phyloP scores from a whole-genome alignment of 2,797 vertebrate species.

The Alfaro cultratus region DNA sequence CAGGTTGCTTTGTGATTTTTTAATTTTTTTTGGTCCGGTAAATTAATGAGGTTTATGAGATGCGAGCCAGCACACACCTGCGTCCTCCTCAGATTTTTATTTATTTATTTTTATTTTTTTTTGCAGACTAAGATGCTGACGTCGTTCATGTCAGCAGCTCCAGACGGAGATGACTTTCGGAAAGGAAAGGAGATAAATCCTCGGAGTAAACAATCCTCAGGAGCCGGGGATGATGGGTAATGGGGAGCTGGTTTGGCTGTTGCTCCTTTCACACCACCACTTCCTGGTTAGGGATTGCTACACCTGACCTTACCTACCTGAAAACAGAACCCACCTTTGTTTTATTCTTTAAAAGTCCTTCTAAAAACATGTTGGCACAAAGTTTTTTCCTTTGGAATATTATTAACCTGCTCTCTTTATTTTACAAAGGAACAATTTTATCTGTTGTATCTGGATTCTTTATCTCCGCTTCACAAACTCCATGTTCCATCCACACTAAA shows the following conservation, averaged over 20 bases:
- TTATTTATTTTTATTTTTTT: no score
- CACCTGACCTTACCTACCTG: neutral
- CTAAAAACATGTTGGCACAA: no score
- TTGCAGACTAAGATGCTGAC: constrained; percentile 30
- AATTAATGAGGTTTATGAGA: constrained; percentile 65
- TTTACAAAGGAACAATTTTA: no score
- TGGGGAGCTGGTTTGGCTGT: neutral
- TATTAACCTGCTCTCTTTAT: no score
- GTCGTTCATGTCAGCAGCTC: constrained; percentile 23
- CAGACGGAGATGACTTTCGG: constrained; percentile 15
- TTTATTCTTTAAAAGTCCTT: no score
- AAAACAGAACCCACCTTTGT: neutral
- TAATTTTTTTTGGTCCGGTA: constrained; percentile 26
- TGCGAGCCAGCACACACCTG: constrained; percentile 56
- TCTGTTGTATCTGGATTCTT: no score
- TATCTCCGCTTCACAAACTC: no score
- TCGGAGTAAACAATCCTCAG: neutral
- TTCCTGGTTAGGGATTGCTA: neutral
- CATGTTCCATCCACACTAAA: no score
- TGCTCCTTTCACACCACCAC: neutral
- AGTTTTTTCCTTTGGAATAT: no score
- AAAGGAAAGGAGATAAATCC: constrained; percentile 25
- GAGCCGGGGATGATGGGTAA: neutral
- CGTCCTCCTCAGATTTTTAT: constrained; percentile 50
- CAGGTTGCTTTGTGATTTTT: constrained; percentile 54